A percentile compares a stretch with the other conserved stretches of the same genome.
Evolutionary conservation across 2,797 vertebrate genomes (phyloP).

Genomic region (Brotula barbata): DNA sequence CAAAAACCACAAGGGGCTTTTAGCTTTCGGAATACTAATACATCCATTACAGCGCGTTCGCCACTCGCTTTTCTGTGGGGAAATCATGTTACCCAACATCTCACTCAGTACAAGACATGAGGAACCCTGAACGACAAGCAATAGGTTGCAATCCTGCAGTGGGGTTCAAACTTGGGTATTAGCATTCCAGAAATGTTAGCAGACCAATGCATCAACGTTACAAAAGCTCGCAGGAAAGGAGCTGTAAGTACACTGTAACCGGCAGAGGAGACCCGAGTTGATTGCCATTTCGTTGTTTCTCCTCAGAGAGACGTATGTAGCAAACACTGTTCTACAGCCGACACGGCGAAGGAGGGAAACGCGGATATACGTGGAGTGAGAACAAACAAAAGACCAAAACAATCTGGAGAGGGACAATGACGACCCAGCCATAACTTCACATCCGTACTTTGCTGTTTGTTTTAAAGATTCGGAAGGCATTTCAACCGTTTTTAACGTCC

Average conservation of each 20-base stretch:
- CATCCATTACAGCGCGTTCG: conserved; percentile 53
- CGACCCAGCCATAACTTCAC: conserved; percentile 38
- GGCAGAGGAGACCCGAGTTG: conserved; percentile 50
- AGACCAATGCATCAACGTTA: conserved; percentile 72
- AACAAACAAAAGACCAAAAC: conserved; percentile 45
- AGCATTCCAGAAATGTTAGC: conserved; percentile 74
- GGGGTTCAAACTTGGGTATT: conserved; percentile 64
- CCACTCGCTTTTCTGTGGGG: conserved; percentile 66
- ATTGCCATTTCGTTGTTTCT: conserved; percentile 49
- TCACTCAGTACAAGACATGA: conserved; percentile 50
- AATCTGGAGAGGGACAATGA: conserved; percentile 20
- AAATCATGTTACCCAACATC: conserved; percentile 69
- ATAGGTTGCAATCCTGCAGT: conserved; percentile 68
- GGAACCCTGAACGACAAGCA: conserved; percentile 65
- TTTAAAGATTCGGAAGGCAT: conserved; percentile 3
- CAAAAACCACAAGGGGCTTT: conserved; percentile 65
- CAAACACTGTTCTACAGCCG: conserved; percentile 85
- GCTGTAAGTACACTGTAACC: conserved; percentile 60
- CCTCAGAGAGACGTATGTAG: conserved; percentile 81
- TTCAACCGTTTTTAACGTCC: conserved; percentile 48
- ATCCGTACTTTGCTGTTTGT: conserved; percentile 3
- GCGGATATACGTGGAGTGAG: conserved; percentile 72
- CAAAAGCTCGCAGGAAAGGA: conserved; percentile 60
- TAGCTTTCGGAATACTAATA: conserved; percentile 75
- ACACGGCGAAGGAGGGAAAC: conserved; percentile 77